A percentile compares a stretch with the other conserved stretches of the same genome.
These are phyloP conservation scores for Drosophila leontia DNA, from an alignment of 1,140 invertebrate genomes.

Conservation along the genomic window DNA sequence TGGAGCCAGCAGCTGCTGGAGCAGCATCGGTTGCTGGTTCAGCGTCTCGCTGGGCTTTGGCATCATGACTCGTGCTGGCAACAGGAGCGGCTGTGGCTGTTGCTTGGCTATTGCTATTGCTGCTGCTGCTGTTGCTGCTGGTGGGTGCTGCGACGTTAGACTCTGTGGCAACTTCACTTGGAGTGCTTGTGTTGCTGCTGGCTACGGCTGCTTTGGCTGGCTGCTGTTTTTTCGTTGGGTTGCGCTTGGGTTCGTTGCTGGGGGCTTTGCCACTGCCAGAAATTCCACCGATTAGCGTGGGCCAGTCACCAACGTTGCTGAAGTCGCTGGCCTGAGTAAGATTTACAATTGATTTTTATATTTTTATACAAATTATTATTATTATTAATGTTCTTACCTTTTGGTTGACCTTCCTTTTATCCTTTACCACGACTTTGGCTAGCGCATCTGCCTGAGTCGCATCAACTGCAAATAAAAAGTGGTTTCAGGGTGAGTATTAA, in stretches of 20 bases:
- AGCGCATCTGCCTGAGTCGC: slow-evolving; percentile 79
- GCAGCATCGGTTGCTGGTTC: slow-evolving; percentile 58
- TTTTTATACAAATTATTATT: too few relatives aligned
- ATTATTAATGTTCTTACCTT: slow-evolving; percentile 85
- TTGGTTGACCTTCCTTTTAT: slow-evolving; percentile 88
- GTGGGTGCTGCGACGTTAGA: slow-evolving; percentile 27
- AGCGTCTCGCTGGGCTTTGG: slow-evolving; percentile 74
- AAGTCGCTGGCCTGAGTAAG: slow-evolving; percentile 88
- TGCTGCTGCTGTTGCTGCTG: slow-evolving; percentile 36
- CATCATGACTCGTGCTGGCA: slow-evolving; percentile 74
- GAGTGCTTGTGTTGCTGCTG: slow-evolving; percentile 36
- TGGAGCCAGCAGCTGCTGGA: slow-evolving; percentile 65
- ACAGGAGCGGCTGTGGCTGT: slow-evolving; percentile 29
- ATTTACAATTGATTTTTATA: too few relatives aligned
- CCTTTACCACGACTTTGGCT: slow-evolving; percentile 87
- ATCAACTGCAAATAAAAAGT: slow-evolving; percentile 52
- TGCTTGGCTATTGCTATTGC: slow-evolving; percentile 30
- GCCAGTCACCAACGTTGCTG: slow-evolving; percentile 91
- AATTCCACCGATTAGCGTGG: slow-evolving; percentile 87
- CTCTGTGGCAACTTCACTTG: slow-evolving; percentile 59
- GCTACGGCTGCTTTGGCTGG: slow-evolving; percentile 44
- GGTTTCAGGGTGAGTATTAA: slow-evolving; percentile 11
- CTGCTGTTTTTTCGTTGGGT: slow-evolving; percentile 71
- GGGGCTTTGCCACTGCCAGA: slow-evolving; percentile 78
- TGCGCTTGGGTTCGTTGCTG: slow-evolving; percentile 79